These are phyloP conservation scores for Vicugna pacos DNA, from an alignment of 2,113 vertebrate species.

Conservation along the genomic window DNA sequence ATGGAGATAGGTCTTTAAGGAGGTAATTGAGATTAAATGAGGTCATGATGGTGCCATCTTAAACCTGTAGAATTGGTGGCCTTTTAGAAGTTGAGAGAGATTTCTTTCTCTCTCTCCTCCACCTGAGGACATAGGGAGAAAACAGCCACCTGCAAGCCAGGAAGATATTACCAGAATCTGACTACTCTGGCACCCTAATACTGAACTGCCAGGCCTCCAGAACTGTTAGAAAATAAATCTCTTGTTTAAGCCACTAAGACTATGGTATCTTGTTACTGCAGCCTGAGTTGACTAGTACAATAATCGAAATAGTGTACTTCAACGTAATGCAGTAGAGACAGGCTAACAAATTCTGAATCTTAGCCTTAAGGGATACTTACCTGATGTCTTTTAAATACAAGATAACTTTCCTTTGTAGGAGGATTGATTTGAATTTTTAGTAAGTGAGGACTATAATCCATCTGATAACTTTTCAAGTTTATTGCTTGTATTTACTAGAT, in stretches of 20 bases:
- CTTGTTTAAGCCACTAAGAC: not conserved
- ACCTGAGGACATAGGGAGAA: not conserved
- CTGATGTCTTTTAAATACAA: not conserved
- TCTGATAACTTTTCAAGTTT: not conserved
- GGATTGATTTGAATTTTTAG: not conserved
- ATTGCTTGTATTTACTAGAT: not conserved
- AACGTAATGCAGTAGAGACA: not conserved
- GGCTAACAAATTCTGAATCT: not conserved
- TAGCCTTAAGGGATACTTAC: not conserved
- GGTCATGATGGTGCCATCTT: not conserved
- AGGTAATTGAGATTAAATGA: not conserved
- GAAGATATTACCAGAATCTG: not conserved
- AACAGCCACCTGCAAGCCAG: not conserved
- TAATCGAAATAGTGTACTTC: not conserved
- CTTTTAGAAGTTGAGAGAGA: not conserved
- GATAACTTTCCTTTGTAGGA: not conserved
- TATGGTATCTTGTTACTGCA: not conserved
- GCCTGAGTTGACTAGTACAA: not conserved
- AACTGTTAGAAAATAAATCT: not conserved
- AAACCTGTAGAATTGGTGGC: not conserved
- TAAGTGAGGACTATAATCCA: not conserved
- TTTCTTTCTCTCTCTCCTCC: not conserved
- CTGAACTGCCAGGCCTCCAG: not conserved
- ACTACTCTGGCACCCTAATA: not conserved
- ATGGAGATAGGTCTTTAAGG: not conserved